Base-by-base conservation (phyloP, 2,797 vertebrate species). In the Cynodonichthys magdalenae region DNA sequence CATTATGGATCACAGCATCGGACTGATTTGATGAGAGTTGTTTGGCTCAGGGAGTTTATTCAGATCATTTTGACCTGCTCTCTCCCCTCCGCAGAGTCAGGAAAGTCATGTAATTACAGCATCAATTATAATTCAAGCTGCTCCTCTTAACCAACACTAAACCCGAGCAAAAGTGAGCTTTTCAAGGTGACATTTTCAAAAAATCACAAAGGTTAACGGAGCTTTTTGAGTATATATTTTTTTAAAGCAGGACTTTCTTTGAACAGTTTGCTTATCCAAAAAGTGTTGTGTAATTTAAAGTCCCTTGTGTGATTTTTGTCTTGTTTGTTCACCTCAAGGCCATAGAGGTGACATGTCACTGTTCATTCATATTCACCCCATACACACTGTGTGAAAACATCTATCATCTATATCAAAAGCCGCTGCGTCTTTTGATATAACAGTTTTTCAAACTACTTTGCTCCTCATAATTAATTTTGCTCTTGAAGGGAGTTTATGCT, bases 311-410 rank as follows among this genome's bases (percentile, higher is more conserved):
- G 72, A 51, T 72, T 71, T 77, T 53, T 77, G 59, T 79, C 15
- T 17, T 73, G 61, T 84, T 79, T 66, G 55, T 75, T 67, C 53
- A 47, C 73, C 53, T 66, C 57, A 61, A 74, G 64, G 72, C 73
- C 71, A 73, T 76, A 58, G 66, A 78, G 66, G 61, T 69, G 81
- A 71, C 82, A 70, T 75, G 63, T 81, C 81, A 84, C 65, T 65
- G 62, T 73, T 77, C 77, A 87, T 87, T 82, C 83, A 89, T 81
- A 67, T 75, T 76, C 89, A 86, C 41, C 68, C 63, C 85, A 83
- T 87, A 17, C 52, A 66, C 62, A 29, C 56, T 47, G 59, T 76
- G 63, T 75, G 57, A 66, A 87, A 74, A 74, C 67, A 66, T 84
- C 79, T 86, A 69, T 67, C 79, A 74, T 87, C 64, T 63, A 63